Conservation (phyloP, 2,113 vertebrate species). For the Psephotus haematonotus region DNA sequence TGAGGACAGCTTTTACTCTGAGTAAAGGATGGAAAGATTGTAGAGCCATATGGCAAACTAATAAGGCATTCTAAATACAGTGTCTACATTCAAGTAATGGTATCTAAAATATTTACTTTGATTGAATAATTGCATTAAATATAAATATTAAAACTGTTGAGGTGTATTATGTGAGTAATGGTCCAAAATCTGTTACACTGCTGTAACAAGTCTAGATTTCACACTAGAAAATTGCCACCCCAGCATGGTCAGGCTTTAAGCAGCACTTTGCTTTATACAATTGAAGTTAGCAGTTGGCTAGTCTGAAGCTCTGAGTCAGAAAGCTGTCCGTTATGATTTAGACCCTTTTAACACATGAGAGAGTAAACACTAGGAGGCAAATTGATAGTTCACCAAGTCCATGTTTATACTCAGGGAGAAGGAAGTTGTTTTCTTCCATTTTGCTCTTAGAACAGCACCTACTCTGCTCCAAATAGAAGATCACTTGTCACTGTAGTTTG, state of each 20-base stretch:
- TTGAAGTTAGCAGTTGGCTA: background rate
- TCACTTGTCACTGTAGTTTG: background rate
- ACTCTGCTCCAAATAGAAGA: background rate
- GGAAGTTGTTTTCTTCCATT: background rate
- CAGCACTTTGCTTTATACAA: background rate
- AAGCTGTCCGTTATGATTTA: background rate
- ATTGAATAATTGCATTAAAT: conserved; percentile 26
- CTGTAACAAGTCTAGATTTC: background rate
- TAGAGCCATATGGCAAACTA: background rate
- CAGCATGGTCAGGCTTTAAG: background rate
- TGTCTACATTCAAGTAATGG: background rate
- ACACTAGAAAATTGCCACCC: background rate
- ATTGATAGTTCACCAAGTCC: background rate
- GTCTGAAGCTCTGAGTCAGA: background rate
- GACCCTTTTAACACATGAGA: conserved; percentile 1
- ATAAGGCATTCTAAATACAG: background rate
- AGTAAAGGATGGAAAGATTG: background rate
- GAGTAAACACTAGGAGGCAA: conserved; percentile 6
- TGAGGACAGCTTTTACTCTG: background rate
- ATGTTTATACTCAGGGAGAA: background rate
- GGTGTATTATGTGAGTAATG: background rate
- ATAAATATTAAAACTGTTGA: background rate
- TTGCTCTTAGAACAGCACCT: background rate
- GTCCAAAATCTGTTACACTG: background rate
- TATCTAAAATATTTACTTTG: conserved; percentile 21